These are phyloP conservation scores for Papilio polytes DNA, from an alignment of 1,140 invertebrate species.

Conservation along the genomic window DNA sequence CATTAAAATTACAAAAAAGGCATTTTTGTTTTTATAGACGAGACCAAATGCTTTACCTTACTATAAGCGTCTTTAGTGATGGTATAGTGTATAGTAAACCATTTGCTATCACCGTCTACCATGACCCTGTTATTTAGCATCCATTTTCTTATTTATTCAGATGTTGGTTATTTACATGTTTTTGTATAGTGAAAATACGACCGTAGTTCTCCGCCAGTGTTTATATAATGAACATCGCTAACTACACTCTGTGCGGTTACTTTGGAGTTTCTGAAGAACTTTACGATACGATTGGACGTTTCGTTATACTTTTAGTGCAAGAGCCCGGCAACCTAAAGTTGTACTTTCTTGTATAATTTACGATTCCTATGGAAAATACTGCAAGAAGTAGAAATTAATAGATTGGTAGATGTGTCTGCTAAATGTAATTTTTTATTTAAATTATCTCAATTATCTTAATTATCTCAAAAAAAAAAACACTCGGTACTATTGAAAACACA, in stretches of 20 bases:
- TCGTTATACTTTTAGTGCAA: neutral
- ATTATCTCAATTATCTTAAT: no score
- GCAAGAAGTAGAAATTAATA: neutral
- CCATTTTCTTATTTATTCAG: slow-evolving; percentile 11
- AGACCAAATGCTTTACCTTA: neutral
- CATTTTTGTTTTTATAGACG: no score
- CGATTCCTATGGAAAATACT: neutral
- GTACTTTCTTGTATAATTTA: neutral
- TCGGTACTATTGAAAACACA: no score
- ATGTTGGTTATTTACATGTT: neutral
- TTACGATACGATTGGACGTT: slow-evolving; percentile 22
- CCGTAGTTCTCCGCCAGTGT: neutral
- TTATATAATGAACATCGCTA: slow-evolving; percentile 26
- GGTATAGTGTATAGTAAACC: neutral
- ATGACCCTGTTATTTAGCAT: neutral
- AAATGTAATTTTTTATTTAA: no score
- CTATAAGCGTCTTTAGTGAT: neutral
- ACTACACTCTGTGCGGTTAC: neutral
- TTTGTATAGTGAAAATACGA: slow-evolving; percentile 11
- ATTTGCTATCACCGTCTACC: neutral
- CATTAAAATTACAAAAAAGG: no score
- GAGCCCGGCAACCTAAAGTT: neutral
- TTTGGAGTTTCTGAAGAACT: slow-evolving; percentile 12
- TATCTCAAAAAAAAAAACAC: no score
- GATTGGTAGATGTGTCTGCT: no score